Base-by-base conservation (phyloP, 2,888 invertebrate genomes). In the Dolichomitus sp. region DNA sequence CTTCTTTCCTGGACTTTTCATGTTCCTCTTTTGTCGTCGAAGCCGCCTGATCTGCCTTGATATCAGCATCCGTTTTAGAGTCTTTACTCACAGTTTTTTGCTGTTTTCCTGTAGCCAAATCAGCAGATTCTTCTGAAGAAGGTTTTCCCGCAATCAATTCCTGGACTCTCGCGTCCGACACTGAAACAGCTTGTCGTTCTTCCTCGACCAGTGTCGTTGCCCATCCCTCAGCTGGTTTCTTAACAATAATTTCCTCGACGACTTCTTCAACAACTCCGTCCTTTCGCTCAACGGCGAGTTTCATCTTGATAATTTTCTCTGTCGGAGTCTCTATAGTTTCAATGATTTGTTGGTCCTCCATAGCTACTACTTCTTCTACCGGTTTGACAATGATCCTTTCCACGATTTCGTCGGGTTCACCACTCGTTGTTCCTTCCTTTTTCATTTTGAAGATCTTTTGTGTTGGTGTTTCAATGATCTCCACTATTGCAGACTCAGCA, bases 71-170 rank as follows among this genome's bases (percentile, higher is more conserved):
- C 19, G 63, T 69, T 27, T 63, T 37, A 52, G 59, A 50, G 27
- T 19, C 66, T 48, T 75, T 11, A 48, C 19, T 30, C 14, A 40
- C 14, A 23, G 59, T 59, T 19, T 76, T 59, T 33, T 84, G 45
- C 0, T 42, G 33, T 33, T 84, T 42, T 9, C 77, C 77, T 17
- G 69, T 61, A 4, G 69, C 66, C 4, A 69, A 54, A 27, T 84
- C 83, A 17, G 85, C 72, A 0, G 17, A 52, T n/a, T 54, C 52
- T 4, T 84, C 54, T 19, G 75, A 61, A 14, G 80, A 72, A 7
- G 86, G 27, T 1, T 82, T 82, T 30, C 85, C 80, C 4, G 50
- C 69, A 14, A 82, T 74, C 17, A 89, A 82, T 23, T 86, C 86
- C 7, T 87, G 79, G n/a, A 85, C 33, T 66, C 88, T 80, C 6